Conservation (phyloP, 2,888 invertebrate species). For the Lepidocyrtinus sp. region DNA sequence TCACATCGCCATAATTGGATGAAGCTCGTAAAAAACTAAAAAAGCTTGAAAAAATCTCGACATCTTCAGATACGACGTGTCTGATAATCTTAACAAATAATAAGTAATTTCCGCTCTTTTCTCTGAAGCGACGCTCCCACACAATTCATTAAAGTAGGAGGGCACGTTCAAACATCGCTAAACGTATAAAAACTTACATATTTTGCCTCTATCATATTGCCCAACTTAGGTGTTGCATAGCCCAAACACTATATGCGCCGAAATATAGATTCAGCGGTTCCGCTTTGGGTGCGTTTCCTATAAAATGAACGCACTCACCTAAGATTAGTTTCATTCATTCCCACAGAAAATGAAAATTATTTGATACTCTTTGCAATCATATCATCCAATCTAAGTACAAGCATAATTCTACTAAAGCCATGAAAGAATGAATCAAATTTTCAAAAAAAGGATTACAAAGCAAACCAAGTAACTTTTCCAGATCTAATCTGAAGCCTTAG, state of each 20-base stretch:
- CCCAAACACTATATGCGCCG: too few species aligned
- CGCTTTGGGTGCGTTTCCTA: too few species aligned
- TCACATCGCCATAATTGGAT: not conserved
- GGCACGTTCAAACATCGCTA: too few species aligned
- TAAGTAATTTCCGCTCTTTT: not conserved
- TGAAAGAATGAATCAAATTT: not conserved
- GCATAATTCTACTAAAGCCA: not conserved
- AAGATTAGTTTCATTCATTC: too few species aligned
- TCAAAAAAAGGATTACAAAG: not conserved
- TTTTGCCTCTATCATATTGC: too few species aligned
- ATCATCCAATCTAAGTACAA: too few species aligned
- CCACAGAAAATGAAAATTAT: not conserved
- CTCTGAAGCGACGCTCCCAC: not conserved
- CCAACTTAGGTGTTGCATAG: too few species aligned
- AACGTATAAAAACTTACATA: too few species aligned
- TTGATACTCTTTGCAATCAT: not conserved
- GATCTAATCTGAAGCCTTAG: not conserved
- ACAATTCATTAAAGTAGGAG: not conserved
- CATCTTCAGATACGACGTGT: not conserved
- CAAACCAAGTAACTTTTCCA: not conserved
- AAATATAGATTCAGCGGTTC: too few species aligned
- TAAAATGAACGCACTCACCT: too few species aligned
- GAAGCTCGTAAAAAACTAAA: not conserved
- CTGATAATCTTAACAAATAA: not conserved
- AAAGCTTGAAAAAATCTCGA: too few species aligned